Base-by-base conservation (phyloP, 2,797 vertebrate species). In the Melanotaenia trifasciata region DNA sequence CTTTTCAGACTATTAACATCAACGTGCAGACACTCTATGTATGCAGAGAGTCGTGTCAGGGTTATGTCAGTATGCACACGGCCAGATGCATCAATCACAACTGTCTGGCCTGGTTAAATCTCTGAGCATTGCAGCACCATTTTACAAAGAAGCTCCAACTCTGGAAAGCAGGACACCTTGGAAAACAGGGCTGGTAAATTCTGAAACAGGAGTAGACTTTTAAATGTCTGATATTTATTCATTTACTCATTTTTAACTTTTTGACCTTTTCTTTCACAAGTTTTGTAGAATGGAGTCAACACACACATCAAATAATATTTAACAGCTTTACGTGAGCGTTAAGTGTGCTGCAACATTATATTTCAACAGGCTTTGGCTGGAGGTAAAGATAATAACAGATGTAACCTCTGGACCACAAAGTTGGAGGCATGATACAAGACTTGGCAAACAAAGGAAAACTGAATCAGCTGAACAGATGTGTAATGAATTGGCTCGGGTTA, bases 31-130 rank as follows among this genome's bases (percentile, higher is more conserved):
- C 47, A 35, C 68, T 20, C 20, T 61, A 67, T 22, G 59, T 24
- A 57, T 43, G 68, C 86, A 73, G 53, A 65, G 61, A 82, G 53
- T 74, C 58, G 61, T 43, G 72, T 74, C 66, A 64, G 79, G 50
- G 78, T 67, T 51, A 38, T 54, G 78, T 83, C 81, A 86, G 83
- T 89, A 84, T 83, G 51, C 36, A 84, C 75, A 79, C 40, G 72
- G 70, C 83, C 83, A 75, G 84, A 74, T 36, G 30, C 81, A 87
- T 90, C 87, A 79, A 84, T 88, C 87, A 84, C 67, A 68, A 80
- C 79, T 73, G 81, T 74, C 78, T 10, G 0, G 30, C 45, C 28
- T 20, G 60, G 57, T 74, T 72, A 68, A 75, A 81, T 50, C 71
- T 80, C 43, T 8, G 16, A 51, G 30, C 40, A 20, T 56, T 24